phyloP scores from a whole-genome alignment of 2,888 invertebrate species.

The Plebejus melissa region DNA sequence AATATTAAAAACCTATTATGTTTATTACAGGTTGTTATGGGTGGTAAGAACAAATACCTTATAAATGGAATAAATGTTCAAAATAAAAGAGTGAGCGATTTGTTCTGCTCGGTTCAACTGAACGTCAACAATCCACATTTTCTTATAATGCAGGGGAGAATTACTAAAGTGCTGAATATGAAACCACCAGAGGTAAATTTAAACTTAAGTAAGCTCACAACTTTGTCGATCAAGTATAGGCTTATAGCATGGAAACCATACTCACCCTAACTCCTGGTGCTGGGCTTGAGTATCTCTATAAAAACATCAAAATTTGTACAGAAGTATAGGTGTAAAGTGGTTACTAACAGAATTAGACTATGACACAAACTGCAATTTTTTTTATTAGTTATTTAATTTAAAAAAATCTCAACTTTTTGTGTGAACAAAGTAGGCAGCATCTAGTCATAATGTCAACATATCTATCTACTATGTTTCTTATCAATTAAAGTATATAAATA shows the following conservation, averaged over 20 bases:
- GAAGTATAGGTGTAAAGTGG: no score
- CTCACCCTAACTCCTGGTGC: no score
- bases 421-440: background rate
- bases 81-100: slow-evolving; percentile 93
- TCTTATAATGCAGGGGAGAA: slow-evolving; percentile 99
- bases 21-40: slow-evolving; percentile 84
- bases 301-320: no score
- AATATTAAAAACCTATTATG: background rate
- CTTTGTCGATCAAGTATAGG: no score
- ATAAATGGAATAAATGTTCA: slow-evolving; percentile 95
- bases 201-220: background rate
- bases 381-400: no score
- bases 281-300: no score
- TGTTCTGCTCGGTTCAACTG: slow-evolving; percentile 97
- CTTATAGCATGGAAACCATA: no score
- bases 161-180: slow-evolving; percentile 99
- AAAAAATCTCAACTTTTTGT: no score
- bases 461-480: background rate
- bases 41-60: slow-evolving; percentile 94
- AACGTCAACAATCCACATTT: slow-evolving; percentile 99
- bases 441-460: no score
- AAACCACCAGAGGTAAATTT: slow-evolving; percentile 92
- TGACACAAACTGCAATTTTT: no score
- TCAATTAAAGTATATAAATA: background rate
- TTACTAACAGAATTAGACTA: no score